Evolutionary conservation across 2,888 invertebrate species (phyloP).

Genomic region (Acanthopleura granulata): DNA sequence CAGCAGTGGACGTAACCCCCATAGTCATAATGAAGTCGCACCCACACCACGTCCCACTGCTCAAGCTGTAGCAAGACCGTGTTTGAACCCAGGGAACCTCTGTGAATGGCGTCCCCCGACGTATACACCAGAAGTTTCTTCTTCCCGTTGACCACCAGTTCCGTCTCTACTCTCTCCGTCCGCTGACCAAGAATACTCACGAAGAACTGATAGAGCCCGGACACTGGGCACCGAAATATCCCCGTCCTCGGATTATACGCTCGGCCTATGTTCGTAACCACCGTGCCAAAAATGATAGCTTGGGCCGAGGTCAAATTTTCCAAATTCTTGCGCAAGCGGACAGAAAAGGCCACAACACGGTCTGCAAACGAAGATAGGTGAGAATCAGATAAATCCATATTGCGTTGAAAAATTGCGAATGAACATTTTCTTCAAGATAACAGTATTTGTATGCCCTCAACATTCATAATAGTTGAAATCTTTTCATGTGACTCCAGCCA

Average conservation of each 20-base stretch:
- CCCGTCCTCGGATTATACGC: constrained; percentile 27
- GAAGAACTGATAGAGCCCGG: constrained; percentile 31
- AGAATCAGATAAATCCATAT: background rate
- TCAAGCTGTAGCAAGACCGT: constrained; percentile 29
- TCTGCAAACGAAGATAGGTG: background rate
- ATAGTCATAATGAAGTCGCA: constrained; percentile 27
- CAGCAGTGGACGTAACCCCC: constrained; percentile 28
- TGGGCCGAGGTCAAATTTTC: constrained; percentile 25
- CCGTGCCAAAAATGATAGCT: constrained; percentile 27
- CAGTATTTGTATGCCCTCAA: no score
- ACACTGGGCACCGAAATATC: constrained; percentile 23
- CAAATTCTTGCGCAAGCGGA: constrained; percentile 25
- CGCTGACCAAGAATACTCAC: constrained; percentile 30
- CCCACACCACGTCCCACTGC: constrained; percentile 32
- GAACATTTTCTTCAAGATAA: no score
- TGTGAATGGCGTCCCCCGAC: constrained; percentile 24
- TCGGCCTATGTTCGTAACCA: constrained; percentile 26
- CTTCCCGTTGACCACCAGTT: constrained; percentile 27
- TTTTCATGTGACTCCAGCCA: no score
- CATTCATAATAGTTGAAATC: no score
- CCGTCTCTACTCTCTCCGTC: constrained; percentile 29
- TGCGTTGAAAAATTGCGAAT: no score
- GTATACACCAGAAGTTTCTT: constrained; percentile 26
- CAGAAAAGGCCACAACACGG: constrained; percentile 27
- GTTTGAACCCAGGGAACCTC: constrained; percentile 30